Evolutionary conservation across 2,888 invertebrate species (phyloP).

Genomic region (Phyto melanocephala): DNA sequence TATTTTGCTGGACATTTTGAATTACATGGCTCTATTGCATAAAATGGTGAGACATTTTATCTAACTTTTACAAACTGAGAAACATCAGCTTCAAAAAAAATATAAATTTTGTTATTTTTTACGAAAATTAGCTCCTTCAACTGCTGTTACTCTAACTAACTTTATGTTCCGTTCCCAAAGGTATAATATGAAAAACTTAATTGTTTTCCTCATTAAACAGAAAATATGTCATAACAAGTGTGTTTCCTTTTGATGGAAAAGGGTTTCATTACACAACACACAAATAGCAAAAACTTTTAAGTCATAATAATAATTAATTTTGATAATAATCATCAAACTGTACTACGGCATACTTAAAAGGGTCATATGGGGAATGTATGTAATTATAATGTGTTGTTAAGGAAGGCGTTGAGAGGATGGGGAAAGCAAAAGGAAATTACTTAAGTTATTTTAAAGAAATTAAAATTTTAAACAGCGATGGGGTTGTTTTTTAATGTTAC

Average conservation of each 20-base stretch:
- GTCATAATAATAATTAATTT: constrained; percentile 28
- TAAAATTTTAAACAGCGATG: no score
- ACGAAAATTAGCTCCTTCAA: no score
- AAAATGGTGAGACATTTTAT: no score
- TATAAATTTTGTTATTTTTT: no score
- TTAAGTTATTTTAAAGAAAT: not conserved
- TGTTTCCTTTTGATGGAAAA: not conserved
- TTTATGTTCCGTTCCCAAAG: not conserved
- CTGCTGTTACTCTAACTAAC: not conserved
- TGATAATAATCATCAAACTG: constrained; percentile 25
- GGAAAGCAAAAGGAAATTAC: not conserved
- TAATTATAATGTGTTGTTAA: not conserved
- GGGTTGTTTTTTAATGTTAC: no score
- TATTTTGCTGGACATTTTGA: no score
- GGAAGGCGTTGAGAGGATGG: not conserved
- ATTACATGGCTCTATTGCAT: no score
- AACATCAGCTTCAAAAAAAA: no score
- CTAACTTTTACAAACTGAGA: no score
- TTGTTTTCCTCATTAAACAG: not conserved
- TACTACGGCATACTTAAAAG: not conserved
- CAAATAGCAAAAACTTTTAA: not conserved
- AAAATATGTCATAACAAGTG: not conserved
- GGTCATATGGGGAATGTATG: constrained; percentile 12
- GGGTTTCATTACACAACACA: not conserved
- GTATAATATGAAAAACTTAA: not conserved